These are phyloP conservation scores for Choloepus hoffmanni DNA, from an alignment of 2,113 vertebrate species.

Conservation along the genomic window DNA sequence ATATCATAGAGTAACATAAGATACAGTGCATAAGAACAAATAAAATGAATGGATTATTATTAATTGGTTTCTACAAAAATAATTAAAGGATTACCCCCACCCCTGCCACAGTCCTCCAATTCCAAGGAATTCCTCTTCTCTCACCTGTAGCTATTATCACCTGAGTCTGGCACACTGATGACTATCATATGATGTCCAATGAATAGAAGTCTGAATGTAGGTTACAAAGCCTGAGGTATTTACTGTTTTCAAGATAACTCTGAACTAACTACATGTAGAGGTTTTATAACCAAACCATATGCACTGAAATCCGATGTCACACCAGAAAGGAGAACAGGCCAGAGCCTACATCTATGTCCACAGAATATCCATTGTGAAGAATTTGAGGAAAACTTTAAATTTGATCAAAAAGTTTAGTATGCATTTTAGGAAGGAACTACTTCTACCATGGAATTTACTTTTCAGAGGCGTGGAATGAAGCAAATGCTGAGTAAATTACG, in stretches of 20 bases:
- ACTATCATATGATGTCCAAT: background rate
- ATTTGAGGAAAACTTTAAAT: constrained; percentile 42
- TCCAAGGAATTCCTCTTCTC: background rate
- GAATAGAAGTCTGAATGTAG: background rate
- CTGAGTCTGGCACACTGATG: background rate
- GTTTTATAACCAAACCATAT: constrained; percentile 63
- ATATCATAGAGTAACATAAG: constrained; percentile 9
- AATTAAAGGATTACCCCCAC: background rate
- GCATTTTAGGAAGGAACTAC: constrained; percentile 8
- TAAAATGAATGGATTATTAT: background rate
- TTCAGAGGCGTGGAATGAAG: constrained; percentile 31
- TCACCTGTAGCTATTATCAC: background rate
- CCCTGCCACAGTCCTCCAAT: too few species aligned
- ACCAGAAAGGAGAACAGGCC: constrained; percentile 67
- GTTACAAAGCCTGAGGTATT: constrained; percentile 32
- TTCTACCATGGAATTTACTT: constrained; percentile 75
- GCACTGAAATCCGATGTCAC: constrained; percentile 59
- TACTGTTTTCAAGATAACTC: constrained; percentile 52
- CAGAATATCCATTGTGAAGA: constrained; percentile 45
- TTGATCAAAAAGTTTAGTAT: constrained; percentile 39
- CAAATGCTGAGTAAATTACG: constrained; percentile 62
- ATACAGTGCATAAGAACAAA: background rate
- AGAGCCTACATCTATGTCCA: constrained; percentile 40
- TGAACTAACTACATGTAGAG: constrained; percentile 56
- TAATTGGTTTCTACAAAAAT: background rate